Evolutionary conservation across 2,797 vertebrate genomes (phyloP).

Genomic region (Mastacembelus armatus): DNA sequence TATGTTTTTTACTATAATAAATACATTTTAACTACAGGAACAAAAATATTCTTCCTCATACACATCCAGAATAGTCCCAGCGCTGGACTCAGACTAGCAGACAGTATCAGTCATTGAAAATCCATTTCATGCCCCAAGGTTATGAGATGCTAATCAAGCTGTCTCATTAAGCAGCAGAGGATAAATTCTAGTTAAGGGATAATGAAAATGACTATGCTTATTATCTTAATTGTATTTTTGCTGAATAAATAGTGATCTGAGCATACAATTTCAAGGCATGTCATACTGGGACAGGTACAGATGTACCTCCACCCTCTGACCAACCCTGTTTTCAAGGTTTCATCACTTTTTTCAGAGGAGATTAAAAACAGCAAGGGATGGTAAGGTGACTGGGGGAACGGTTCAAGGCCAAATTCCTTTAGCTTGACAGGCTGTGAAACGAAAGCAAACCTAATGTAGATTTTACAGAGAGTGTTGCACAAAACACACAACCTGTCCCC

Average conservation of each 20-base stretch:
- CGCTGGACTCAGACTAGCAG: conserved; percentile 30
- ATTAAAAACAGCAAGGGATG: conserved; percentile 39
- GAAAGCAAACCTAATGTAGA: conserved; percentile 40
- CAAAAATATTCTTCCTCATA: conserved; percentile 5
- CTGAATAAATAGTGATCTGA: conserved; percentile 43
- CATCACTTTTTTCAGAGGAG: conserved; percentile 20
- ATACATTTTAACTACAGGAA: conserved; percentile 31
- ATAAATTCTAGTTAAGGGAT: conserved; percentile 66
- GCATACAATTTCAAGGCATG: not conserved
- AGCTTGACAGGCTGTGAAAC: conserved; percentile 55
- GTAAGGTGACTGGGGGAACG: conserved; percentile 42
- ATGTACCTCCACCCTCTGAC: conserved; percentile 16
- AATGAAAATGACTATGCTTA: conserved; percentile 60
- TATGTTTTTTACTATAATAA: conserved; percentile 25
- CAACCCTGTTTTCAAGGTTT: conserved; percentile 45
- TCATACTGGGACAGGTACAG: conserved; percentile 24
- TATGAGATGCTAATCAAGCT: conserved; percentile 71
- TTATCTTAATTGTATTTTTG: conserved; percentile 61
- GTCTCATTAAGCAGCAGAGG: conserved; percentile 66
- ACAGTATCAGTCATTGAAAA: conserved; percentile 61
- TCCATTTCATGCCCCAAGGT: conserved; percentile 68
- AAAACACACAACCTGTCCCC: conserved; percentile 36
- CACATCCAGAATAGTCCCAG: conserved; percentile 13
- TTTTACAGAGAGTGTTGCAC: conserved; percentile 52
- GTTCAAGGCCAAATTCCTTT: conserved; percentile 42